phyloP scores from a whole-genome alignment of 2,797 vertebrate species.

The Eremophila alpestris region DNA sequence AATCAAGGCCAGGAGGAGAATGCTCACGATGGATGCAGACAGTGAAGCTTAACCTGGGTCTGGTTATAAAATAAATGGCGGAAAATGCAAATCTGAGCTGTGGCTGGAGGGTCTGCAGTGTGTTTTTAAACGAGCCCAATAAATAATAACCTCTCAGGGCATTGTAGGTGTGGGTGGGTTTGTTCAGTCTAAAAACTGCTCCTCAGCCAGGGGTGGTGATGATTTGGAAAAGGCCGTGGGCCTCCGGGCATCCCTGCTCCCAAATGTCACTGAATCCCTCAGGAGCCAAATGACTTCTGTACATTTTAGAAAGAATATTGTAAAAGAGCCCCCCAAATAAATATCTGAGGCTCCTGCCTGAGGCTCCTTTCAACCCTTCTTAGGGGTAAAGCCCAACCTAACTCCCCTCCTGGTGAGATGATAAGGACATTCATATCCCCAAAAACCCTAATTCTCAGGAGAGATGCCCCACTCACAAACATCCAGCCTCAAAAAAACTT shows the following conservation, averaged over 20 bases:
- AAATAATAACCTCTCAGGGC: accelerated
- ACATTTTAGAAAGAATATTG: background rate
- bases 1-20: accelerated
- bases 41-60: background rate
- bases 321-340: background rate
- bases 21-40: background rate
- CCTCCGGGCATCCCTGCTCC: accelerated
- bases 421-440: background rate
- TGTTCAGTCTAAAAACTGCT: background rate
- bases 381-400: accelerated
- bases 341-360: accelerated
- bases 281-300: accelerated
- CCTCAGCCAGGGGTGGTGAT: accelerated
- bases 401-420: accelerated
- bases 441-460: accelerated
- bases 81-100: background rate
- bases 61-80: background rate
- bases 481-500: background rate
- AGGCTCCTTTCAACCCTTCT: background rate
- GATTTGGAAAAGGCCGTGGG: too few species aligned
- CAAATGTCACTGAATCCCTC: accelerated
- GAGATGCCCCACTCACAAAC: accelerated
- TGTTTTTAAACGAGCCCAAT: background rate
- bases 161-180: background rate
- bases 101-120: accelerated